These are phyloP conservation scores for Catharus minimus DNA, from an alignment of 2,113 vertebrate species.

Conservation along the genomic window DNA sequence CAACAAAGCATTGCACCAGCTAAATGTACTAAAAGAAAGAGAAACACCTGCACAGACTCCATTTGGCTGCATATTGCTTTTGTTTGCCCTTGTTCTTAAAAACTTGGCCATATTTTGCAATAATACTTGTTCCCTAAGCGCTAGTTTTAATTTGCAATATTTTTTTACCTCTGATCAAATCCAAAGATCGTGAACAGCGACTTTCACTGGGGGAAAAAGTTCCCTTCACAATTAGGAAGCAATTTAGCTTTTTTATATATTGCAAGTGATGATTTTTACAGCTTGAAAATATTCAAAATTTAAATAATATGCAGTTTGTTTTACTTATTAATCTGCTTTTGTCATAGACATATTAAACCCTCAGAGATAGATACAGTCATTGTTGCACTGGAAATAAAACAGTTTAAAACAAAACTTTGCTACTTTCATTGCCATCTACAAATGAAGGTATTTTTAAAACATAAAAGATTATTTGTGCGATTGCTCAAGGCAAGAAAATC, in stretches of 20 bases:
- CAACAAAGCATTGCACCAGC: not conserved
- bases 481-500: not conserved
- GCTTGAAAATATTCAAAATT: not conserved
- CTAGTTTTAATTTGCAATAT: not conserved
- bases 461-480: not conserved
- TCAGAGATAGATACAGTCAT: not conserved
- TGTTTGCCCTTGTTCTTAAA: not conserved
- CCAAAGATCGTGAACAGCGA: fast-evolving
- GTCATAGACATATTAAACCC: not conserved
- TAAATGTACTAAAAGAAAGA: not conserved
- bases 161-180: not conserved
- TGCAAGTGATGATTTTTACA: not conserved
- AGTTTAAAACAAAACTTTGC: not conserved
- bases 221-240: not conserved
- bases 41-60: not conserved
- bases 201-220: not conserved
- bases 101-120: not conserved
- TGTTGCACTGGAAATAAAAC: not conserved
- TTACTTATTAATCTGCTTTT: not conserved
- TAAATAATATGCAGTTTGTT: not conserved
- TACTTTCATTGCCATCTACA: not conserved
- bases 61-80: not conserved
- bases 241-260: not conserved
- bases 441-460: not conserved
- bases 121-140: not conserved